Evolutionary conservation across 2,888 invertebrate species (phyloP).

Genomic region (Lepidonotus clava): DNA sequence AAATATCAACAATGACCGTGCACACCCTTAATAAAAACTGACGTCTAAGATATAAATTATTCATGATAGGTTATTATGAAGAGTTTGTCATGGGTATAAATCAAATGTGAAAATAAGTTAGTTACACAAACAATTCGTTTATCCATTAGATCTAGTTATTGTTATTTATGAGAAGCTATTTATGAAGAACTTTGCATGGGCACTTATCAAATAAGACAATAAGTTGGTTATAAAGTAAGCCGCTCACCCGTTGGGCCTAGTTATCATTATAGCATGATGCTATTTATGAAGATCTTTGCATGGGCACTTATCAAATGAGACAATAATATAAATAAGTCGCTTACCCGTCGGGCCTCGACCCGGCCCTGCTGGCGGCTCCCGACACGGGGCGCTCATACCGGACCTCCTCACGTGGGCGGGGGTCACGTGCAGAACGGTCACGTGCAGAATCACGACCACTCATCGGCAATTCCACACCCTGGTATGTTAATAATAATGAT

Average conservation of each 20-base stretch:
- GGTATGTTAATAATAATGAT: background rate
- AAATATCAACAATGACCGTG: background rate
- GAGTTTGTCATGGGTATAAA: no score
- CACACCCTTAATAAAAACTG: background rate
- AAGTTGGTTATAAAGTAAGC: no score
- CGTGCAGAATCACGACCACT: background rate
- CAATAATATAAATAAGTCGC: background rate
- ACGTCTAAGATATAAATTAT: background rate
- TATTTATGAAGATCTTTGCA: background rate
- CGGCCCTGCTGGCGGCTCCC: background rate
- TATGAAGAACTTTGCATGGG: no score
- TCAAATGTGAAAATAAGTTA: no score
- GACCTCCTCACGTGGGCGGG: background rate
- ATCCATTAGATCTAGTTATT: no score
- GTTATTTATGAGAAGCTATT: no score
- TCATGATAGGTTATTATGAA: background rate
- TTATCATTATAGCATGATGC: background rate
- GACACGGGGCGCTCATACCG: background rate
- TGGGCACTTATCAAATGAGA: background rate
- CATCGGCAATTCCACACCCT: background rate
- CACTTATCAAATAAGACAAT: no score
- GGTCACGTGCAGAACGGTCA: background rate
- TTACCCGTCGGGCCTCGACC: conserved; percentile 30
- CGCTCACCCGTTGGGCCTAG: background rate
- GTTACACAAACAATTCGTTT: no score